Base-by-base conservation (phyloP, 2,888 invertebrate species). In the Phasia obesa region DNA sequence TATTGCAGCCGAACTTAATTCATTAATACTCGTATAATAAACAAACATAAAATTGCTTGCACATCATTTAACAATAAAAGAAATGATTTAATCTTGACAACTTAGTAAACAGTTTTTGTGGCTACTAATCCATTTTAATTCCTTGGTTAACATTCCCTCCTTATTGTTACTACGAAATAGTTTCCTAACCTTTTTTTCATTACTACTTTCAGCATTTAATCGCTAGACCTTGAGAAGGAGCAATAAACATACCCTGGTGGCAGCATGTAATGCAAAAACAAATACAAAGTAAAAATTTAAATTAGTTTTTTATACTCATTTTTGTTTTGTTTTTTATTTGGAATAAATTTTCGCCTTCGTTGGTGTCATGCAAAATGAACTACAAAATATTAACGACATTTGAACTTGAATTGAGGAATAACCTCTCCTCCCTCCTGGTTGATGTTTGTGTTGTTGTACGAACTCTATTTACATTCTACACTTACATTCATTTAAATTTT, bases 351-450 rank as follows among this genome's bases (percentile, higher is more conserved):
- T 82, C 73, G 73, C 73, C 78, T 82, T 82, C 69, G 35, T 74
- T 79, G 70, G 64, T 65, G 64, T 64, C 51, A 27, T n/a, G 44
- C 35, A 42, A 67, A 71, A 71, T 70, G 44, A 73, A 60, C 69
- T 76, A 17, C 23, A 76, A 65, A n/a, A 65, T 65, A 78, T 49
- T 51, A 74, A 79, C 75, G 83, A 76, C 83, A 71, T 83, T 80
- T 83, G 83, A 83, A 83, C 83, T 83, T 83, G 83, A 83, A 83
- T 83, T 83, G 60, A 59, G 70, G 57, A 83, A 79, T 79, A 71
- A 80, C 35, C 35, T 1, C 11, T 5, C 5, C 31, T 35, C 71
- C 62, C 23, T 19, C 9, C 7, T 44, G 44, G 44, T 31, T 55
- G 21, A n/a, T 74, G 25, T 11, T 35, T 35, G 35, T 35, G 5